Conservation (phyloP, 1,140 invertebrate genomes). For the Drosophila baimaii region DNA sequence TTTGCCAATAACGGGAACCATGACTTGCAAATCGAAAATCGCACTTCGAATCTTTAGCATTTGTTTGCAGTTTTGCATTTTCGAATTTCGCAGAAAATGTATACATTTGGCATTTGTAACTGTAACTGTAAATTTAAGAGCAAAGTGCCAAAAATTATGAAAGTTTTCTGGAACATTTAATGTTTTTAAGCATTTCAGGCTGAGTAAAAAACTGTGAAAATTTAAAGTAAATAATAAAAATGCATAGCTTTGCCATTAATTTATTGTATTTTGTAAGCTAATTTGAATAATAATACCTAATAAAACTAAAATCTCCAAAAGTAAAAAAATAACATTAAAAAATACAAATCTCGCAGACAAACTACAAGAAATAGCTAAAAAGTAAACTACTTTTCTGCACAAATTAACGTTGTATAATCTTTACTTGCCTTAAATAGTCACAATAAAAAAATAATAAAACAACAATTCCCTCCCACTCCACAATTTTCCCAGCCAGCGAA, state of each 20-base stretch:
- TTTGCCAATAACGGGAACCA: conserved; percentile 26
- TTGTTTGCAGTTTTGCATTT: neutral
- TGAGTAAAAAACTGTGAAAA: neutral
- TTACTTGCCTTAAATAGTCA: neutral
- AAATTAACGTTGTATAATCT: neutral
- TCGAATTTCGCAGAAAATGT: neutral
- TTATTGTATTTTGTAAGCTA: too few species aligned
- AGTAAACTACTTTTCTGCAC: neutral
- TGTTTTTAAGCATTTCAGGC: neutral
- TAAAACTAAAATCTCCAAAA: too few species aligned
- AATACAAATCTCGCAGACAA: too few species aligned
- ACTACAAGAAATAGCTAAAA: too few species aligned
- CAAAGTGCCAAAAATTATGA: neutral
- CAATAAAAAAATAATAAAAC: neutral
- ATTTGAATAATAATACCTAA: too few species aligned
- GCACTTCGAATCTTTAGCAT: neutral
- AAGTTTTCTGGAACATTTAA: neutral
- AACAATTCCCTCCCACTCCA: neutral
- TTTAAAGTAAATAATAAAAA: neutral
- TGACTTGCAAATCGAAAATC: conserved; percentile 31
- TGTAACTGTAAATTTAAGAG: neutral
- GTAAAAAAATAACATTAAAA: too few species aligned
- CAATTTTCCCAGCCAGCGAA: neutral
- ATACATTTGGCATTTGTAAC: conserved; percentile 1
- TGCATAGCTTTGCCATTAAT: too few species aligned